Percentiles rank a stretch among this genome's conserved stretches.
phyloP scores from a whole-genome alignment of 2,888 invertebrate genomes.

The Lasioglossum malachurum region DNA sequence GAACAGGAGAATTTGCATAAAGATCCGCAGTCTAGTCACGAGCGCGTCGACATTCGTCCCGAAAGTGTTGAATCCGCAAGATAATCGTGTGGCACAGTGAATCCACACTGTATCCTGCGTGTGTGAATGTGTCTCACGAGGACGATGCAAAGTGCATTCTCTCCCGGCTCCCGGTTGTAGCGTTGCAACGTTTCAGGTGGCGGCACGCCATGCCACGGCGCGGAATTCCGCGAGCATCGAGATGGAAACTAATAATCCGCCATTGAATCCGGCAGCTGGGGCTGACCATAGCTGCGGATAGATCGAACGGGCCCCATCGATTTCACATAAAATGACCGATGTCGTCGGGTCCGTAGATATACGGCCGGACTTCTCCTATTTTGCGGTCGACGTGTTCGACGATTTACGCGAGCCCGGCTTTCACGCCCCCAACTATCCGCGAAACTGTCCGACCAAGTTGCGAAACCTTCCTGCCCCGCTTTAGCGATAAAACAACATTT shows the following conservation, averaged over 20 bases:
- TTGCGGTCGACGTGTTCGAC: conserved; percentile 23
- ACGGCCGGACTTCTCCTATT: conserved; percentile 13
- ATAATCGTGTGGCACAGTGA: neutral
- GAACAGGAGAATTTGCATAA: neutral
- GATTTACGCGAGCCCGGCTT: conserved; percentile 24
- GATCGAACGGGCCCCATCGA: conserved; percentile 26
- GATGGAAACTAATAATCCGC: conserved; percentile 56
- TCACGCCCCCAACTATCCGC: conserved; percentile 3
- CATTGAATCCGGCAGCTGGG: neutral
- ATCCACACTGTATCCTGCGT: neutral
- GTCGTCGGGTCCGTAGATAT: conserved; percentile 28
- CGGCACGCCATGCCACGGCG: neutral
- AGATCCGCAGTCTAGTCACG: neutral
- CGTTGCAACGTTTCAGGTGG: neutral
- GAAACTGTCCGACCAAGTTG: neutral
- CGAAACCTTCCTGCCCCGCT: neutral
- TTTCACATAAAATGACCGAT: conserved; percentile 48
- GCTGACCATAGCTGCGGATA: neutral
- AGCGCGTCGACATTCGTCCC: neutral
- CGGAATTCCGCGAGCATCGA: conserved; percentile 9
- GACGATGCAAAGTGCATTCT: conserved; percentile 1
- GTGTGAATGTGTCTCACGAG: neutral
- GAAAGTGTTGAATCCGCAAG: neutral
- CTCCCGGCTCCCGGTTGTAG: conserved; percentile 13
- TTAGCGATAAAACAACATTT: neutral